Percentiles rank a stretch among this genome's conserved stretches.
phyloP scores from a whole-genome alignment of 2,888 invertebrate genomes.

The Cylloceria caligata region DNA sequence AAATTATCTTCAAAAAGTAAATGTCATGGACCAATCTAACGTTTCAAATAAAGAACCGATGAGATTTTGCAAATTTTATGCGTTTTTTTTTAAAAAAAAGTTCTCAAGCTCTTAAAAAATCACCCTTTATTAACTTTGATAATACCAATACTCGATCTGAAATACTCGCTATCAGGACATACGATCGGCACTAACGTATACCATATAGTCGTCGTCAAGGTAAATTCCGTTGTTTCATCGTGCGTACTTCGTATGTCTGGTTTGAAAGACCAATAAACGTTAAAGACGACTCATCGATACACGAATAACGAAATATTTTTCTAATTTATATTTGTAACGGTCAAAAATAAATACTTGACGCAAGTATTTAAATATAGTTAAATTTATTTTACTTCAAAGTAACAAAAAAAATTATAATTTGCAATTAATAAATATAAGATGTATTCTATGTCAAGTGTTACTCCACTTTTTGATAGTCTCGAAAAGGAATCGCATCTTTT shows the following conservation, averaged over 20 bases:
- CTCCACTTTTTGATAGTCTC: too few relatives aligned
- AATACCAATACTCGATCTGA: not conserved
- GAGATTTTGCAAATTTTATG: too few relatives aligned
- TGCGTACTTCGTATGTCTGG: not conserved
- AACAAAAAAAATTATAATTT: not conserved
- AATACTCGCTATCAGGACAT: not conserved
- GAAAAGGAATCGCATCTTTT: too few relatives aligned
- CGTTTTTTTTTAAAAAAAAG: too few relatives aligned
- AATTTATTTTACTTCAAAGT: not conserved
- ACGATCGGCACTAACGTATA: too few relatives aligned
- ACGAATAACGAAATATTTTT: not conserved
- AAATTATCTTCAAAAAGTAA: too few relatives aligned
- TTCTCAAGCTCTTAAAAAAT: too few relatives aligned
- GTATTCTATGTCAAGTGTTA: too few relatives aligned
- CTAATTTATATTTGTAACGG: not conserved
- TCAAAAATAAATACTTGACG: too few relatives aligned
- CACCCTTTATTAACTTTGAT: constrained; percentile 35
- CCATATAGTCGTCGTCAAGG: not conserved
- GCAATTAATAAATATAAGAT: too few relatives aligned
- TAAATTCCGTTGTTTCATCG: constrained; percentile 48
- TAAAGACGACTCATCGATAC: not conserved
- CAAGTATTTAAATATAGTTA: not conserved
- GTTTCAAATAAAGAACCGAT: too few relatives aligned
- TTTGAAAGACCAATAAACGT: not conserved
- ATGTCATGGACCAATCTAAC: too few relatives aligned